Base-by-base conservation (phyloP, 2,888 invertebrate genomes). In the Drosophila anceps region DNA sequence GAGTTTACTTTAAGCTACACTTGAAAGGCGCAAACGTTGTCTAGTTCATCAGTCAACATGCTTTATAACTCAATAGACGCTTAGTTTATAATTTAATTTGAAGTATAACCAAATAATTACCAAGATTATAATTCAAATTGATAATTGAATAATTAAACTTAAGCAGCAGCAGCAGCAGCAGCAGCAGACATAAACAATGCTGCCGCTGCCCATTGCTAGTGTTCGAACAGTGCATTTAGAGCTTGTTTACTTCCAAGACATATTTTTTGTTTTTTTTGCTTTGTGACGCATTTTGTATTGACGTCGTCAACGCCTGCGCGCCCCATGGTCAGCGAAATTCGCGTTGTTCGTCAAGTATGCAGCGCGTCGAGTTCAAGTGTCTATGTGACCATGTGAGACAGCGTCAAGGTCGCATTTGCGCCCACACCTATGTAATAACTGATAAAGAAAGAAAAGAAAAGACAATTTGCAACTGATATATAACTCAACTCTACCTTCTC, bases 251-350 rank as follows among this genome's bases (percentile, higher is more conserved):
- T 39, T 29, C 12, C 18, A n/a, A 50, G 50, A 24, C 7, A n/a
- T n/a, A n/a, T n/a, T n/a, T 27, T 33, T 20, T 10, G 61, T 10
- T 29, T 39, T 29, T 35, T 15, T 13, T 59, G 12, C 35, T 41
- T 27, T 31, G 62, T 75, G 78, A 69, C 72, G 71, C 74, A 74
- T 67, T 85, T 85, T 82, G n/a, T n/a, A 80, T 88, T 82, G 88
- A 82, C 73, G 60, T 64, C 51, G 79, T 57, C 68, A 41, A 46
- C 44, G 58, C 43, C 67, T 41, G 31, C 41, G 55, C 35, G n/a
- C n/a, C n/a, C 33, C 79, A 79, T 44, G 76, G 79, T 61, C 76
- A 75, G 57, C 48, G 58, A 50, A 50, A 64, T 66, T 61, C 41
- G 53, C 46, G 62, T 31, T 53, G 75, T 50, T 63, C 50, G 50